Percentiles rank a stretch among this genome's conserved stretches.
These are phyloP conservation scores for Rhyzopertha dominica DNA, from an alignment of 1,140 invertebrate genomes.

Conservation along the genomic window DNA sequence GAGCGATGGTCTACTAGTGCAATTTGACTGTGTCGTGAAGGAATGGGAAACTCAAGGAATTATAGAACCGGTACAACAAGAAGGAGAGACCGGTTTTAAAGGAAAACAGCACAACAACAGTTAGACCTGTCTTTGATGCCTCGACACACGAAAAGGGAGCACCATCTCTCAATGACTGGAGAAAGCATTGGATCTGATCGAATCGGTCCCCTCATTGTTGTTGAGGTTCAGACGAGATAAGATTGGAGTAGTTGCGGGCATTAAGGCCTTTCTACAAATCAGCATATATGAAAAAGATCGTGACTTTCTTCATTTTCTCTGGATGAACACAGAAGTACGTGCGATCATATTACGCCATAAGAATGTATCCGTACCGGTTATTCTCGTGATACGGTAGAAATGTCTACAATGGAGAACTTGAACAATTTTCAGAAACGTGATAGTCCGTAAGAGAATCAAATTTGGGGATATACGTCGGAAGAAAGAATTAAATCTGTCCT, in stretches of 20 bases:
- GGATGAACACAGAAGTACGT: conserved; percentile 20
- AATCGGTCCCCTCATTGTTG: conserved; percentile 39
- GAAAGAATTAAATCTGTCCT: too few relatives aligned
- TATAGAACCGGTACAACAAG: conserved; percentile 5
- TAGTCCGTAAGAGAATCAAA: too few relatives aligned
- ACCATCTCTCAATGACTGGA: conserved; percentile 43
- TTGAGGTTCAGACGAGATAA: conserved; percentile 38
- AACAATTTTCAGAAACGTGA: too few relatives aligned
- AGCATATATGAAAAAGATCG: conserved; percentile 28
- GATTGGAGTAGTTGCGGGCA: conserved; percentile 41
- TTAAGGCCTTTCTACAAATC: conserved; percentile 43
- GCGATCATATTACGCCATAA: conserved; percentile 18
- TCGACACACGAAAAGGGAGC: conserved; percentile 23
- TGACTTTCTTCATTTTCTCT: conserved; percentile 31
- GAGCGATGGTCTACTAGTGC: conserved; percentile 1
- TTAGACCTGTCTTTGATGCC: conserved; percentile 27
- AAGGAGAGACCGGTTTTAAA: conserved; percentile 22
- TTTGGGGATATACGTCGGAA: too few relatives aligned
- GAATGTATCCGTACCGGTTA: conserved; percentile 12
- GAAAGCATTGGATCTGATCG: conserved; percentile 39
- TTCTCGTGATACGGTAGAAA: background rate
- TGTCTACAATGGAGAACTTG: too few relatives aligned
- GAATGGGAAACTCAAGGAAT: conserved; percentile 11
- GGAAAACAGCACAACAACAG: conserved; percentile 15
- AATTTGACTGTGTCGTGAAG: conserved; percentile 5